Percentiles rank a stretch among this genome's conserved stretches.
phyloP scores from a whole-genome alignment of 2,888 invertebrate genomes.

The Cyaniris semiargus region DNA sequence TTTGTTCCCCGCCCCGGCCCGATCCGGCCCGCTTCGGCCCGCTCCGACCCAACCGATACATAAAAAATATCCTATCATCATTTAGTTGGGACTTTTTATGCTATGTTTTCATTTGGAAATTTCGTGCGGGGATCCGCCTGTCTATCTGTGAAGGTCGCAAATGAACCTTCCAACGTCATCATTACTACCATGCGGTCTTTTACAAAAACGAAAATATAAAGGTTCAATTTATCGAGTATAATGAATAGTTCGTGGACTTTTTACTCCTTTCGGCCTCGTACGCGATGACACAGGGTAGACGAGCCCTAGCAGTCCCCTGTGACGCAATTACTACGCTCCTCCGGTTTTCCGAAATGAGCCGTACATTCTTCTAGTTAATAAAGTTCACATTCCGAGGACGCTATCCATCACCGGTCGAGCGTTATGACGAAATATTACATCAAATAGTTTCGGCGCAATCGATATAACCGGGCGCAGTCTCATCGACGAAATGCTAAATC shows the following conservation, averaged over 20 bases:
- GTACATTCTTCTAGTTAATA: conserved; percentile 16
- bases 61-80: conserved; percentile 24
- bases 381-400: neutral
- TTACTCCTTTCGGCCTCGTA: neutral
- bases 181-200: neutral
- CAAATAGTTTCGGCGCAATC: conserved; percentile 15
- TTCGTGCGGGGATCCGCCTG: neutral
- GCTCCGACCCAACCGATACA: neutral
- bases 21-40: neutral
- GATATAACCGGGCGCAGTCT: neutral
- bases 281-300: neutral
- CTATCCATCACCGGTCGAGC: conserved; percentile 13
- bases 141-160: neutral
- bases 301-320: neutral
- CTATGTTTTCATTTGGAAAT: conserved; percentile 18
- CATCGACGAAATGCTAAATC: conserved; percentile 7
- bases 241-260: neutral
- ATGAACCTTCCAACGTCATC: neutral
- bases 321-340: conserved; percentile 17
- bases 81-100: conserved; percentile 7
- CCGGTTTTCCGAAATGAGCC: conserved; percentile 10
- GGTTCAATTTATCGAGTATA: neutral
- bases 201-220: neutral
- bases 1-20: conserved; percentile 9
- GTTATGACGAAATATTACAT: conserved; percentile 21